Base-by-base conservation (phyloP, 2,888 invertebrate species). In the Hemistola chrysoprasaria region DNA sequence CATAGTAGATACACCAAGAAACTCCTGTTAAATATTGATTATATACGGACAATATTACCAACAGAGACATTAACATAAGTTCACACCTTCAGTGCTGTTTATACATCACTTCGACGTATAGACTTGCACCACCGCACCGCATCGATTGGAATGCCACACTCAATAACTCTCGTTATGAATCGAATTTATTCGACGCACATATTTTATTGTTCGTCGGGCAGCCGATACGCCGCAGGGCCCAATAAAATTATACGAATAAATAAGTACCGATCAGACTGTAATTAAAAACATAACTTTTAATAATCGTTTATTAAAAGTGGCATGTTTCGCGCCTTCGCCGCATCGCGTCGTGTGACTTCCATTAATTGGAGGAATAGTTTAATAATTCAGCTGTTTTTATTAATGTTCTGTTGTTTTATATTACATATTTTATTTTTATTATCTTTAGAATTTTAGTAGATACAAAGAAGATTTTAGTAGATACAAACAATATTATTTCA, bases 221-320 rank as follows among this genome's bases (percentile, higher is more conserved):
- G 65, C 59, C 64, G 61, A 47, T 60, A 51, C 77, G 86, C 87
- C 85, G 71, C 83, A 64, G 85, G 87, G 84, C 76, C 70, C 79
- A 71, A 88, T 87, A 85, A 86, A 86, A 85, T 86, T 82, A 85
- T 85, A 72, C 82, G 81, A 78, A 86, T 86, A 87, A 85, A 86
- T 87, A 87, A 84, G 68, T 68, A 60, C 66, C 67, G 78, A 88
- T 87, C 78, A 75, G 56, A 54, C 59, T 74, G 71, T 87, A 88
- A 87, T 88, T 87, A 87, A 88, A 87, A 86, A 79, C 81, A 82
- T 86, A 86, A 86, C 84, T 86, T 87, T 83, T 85, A 86, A 84
- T 85, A 82, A 79, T 76, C 77, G 81, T 83, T 85, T 83, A 86
- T 86, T 85, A 84, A 79, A 70, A 77, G 72, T 81, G 75, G 73